Conservation (phyloP, 1,140 invertebrate genomes). For the Maconellicoccus hirsutus region DNA sequence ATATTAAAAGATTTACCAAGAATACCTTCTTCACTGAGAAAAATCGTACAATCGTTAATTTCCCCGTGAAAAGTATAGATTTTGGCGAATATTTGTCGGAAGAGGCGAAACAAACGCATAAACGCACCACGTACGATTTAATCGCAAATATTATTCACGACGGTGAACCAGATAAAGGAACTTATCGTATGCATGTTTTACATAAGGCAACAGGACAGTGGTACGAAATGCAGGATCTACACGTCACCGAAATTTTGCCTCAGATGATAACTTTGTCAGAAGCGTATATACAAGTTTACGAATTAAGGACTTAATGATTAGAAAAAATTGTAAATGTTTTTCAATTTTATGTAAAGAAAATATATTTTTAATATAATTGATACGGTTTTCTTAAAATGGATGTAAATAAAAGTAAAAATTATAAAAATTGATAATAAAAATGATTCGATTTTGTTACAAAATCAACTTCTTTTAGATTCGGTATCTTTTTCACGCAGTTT, state of each 20-base stretch:
- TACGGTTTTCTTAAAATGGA: too few relatives aligned
- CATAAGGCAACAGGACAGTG: conserved; percentile 75
- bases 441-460: too few relatives aligned
- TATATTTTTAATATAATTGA: too few relatives aligned
- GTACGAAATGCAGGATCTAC: conserved; percentile 97
- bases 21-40: conserved; percentile 99
- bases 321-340: too few relatives aligned
- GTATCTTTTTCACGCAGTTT: background rate
- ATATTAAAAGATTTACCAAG: conserved; percentile 96
- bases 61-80: conserved; percentile 95
- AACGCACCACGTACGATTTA: conserved; percentile 83
- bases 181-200: conserved; percentile 89
- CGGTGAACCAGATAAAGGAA: conserved; percentile 85
- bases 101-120: conserved; percentile 65
- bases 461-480: background rate
- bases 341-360: too few relatives aligned
- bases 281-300: conserved; percentile 80
- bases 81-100: conserved; percentile 89
- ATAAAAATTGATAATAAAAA: too few relatives aligned
- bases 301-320: conserved; percentile 4
- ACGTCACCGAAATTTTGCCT: conserved; percentile 93
- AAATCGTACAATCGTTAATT: conserved; percentile 99
- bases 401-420: too few relatives aligned
- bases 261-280: conserved; percentile 99
- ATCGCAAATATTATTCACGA: conserved; percentile 98